Evolutionary conservation across 2,888 invertebrate genomes (phyloP), one percentile per base, ranked within the genome.

Genomic region (Odontocerum albicorne): DNA sequence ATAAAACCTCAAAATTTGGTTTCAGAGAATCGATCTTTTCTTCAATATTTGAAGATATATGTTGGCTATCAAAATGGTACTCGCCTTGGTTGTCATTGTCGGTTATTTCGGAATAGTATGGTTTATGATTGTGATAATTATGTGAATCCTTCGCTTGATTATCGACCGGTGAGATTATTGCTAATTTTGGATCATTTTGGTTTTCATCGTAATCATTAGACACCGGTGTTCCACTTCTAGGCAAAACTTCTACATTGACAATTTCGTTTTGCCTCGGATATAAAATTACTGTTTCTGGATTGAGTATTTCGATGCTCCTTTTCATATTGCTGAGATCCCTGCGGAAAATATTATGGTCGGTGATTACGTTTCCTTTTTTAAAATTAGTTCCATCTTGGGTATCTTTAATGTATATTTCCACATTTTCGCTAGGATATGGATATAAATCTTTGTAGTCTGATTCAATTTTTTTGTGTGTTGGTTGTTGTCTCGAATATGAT

Each of bases 271-370:
- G 32, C 1, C 21, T 52, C 8, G 59, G 59, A 47, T 57, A 57
- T 13, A 57, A 31, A 4, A 61, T 43, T 2, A 61, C 36, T 12
- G 61, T 50, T 42, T 54, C 57, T 7, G 61, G 61, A 38, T 61
- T 61, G 7, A 59, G 16, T 61, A 74, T 71, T 66, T 75, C 64
- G 1, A 77, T 67, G 63, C 75, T 76, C 43, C 71, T 71, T 64
- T 72, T 65, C 17, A 68, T 69, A 39, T 62, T 10, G 38, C 62
- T 60, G 3, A 60, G 45, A 40, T 65, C 62, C 40, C 68, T 50
- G 20, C 49, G 35, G 10, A 44, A 43, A 17, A 57, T 38, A 19
- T 15, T 58, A 19, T 58, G 57, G 15, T 45, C 44, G 15, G 13
- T 15, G 10, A 16, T 19, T 15, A 10, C n/a, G 12, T 31, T 10